Base-by-base conservation (phyloP, 2,888 invertebrate genomes). In the Elysia crispata region DNA sequence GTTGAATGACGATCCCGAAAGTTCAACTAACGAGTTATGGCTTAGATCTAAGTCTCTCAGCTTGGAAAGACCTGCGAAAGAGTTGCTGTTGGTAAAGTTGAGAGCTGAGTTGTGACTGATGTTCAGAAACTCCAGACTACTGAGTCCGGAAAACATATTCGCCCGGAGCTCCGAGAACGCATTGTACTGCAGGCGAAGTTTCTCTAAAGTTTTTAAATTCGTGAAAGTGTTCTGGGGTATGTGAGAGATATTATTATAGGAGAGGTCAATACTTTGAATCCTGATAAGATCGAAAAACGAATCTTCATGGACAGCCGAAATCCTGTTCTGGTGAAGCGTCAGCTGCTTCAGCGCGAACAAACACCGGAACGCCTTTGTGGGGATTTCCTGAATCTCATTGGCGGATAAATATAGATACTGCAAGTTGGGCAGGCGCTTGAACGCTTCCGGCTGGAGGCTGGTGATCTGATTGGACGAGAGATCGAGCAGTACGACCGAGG, bases 401-500 rank as follows among this genome's bases (percentile, higher is more conserved):
- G 80, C n/a, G 66, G 82, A 81, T 54, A 86, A 76, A 62, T 82
- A 80, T 20, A 86, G 80, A 70, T 82, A 82, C 25, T 81, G 79
- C 70, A 88, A 33, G 49, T 87, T 83, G 18, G 77, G 81, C 23
- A 87, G 81, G 15, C 75, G 41, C 20, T 76, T 66, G 54, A 89
- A 86, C 8, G 83, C 54, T 30, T 79, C 78, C 0, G 75, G 31
- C 1, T n/a, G 50, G 15, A 86, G 75, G 13, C 72, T 50, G 15
- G 76, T 76, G n/a, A 86, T 74, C 1, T 76, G 6, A 70, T 86
- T 86, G 41, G 76, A 62, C 79, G 86, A 86, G 8, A 89, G 81
- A 77, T 89, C 89, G 6, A 89, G 84, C 49, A 86, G 85, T n/a
- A 86, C 85, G 8, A 85, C 85, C 20, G 83, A 80, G 28, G 66